Base-by-base conservation (phyloP, 2,797 vertebrate species). In the Coreius guichenoti region DNA sequence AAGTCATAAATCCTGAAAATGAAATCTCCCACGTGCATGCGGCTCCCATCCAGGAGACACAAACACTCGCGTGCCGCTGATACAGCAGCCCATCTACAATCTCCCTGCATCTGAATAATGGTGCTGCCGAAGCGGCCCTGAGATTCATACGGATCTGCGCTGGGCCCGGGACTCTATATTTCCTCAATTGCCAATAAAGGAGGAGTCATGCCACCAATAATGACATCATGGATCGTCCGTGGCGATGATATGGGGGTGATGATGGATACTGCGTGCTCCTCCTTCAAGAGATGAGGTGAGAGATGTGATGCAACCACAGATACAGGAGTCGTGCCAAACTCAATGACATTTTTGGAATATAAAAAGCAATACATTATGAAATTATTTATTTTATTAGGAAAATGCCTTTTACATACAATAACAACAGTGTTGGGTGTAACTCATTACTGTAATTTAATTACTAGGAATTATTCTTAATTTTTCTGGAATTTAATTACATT, bases 1-100 rank as follows among this genome's bases (percentile, higher is more conserved):
- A 81, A 72, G 69, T 79, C 82, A 86, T 88, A 88, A 89, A 89
- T 88, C 85, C 82, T 80, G 61, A 29, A 85, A 88, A 89, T 84
- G 74, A 82, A 88, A 89, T 54, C 31, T 77, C 68, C 49, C 1
- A 26, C 0, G 17, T 45, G n/a, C 23, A 61, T n/a, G 61, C 39
- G 74, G 63, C 58, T 49, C 68, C n/a, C 14, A 54, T 84, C 63
- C 47, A 39, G 21, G 68, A 39, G 47, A 69, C 61, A 82, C 75
- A 86, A 67, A 82, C 67, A 36, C 69, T 43, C 47, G 1, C 16
- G 11, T 7, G 12, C 11, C 51, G 75, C 81, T 80, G 89, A 86
- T 85, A 81, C 85, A 47, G 23, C 80, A 43, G 77, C 39, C 49
- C 69, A 26, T 81, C 58, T 76, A 23, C 80, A 74, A 84, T 84